These are phyloP conservation scores for Drosophila hawaiiensis DNA, from an alignment of 2,888 invertebrate genomes.

Conservation along the genomic window DNA sequence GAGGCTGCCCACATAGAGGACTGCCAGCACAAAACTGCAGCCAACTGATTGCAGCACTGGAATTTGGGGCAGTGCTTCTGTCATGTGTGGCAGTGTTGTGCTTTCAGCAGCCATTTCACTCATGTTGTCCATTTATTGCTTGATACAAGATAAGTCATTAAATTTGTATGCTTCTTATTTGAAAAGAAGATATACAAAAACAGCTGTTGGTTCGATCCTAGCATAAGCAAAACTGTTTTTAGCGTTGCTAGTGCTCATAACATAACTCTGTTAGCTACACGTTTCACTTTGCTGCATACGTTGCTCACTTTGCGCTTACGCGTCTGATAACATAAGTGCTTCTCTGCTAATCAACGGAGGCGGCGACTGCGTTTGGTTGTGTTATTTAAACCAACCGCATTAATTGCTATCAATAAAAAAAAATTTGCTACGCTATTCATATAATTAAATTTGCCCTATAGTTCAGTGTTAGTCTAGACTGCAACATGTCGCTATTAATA, in stretches of 20 bases:
- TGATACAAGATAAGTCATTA: conserved; percentile 22
- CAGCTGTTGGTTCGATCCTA: conserved; percentile 46
- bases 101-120: conserved; percentile 41
- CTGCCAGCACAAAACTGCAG: conserved; percentile 91
- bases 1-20: conserved; percentile 93
- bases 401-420: conserved; percentile 32
- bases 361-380: conserved; percentile 41
- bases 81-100: conserved; percentile 11
- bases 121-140: conserved; percentile 36
- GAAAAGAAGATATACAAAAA: conserved; percentile 28
- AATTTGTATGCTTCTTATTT: conserved; percentile 14
- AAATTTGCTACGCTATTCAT: conserved; percentile 6
- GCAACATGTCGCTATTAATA: conserved; percentile 67
- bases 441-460: conserved; percentile 25
- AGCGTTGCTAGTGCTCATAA: background rate
- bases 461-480: conserved; percentile 19
- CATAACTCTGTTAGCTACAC: background rate
- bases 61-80: conserved; percentile 65
- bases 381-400: conserved; percentile 50
- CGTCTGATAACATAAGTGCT: conserved; percentile 1
- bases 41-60: conserved; percentile 88
- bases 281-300: conserved; percentile 19
- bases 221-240: background rate
- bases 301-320: conserved; percentile 18
- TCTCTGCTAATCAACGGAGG: conserved; percentile 28